A percentile compares a stretch with the other conserved stretches of the same genome.
Evolutionary conservation across 1,140 invertebrate genomes (phyloP).

Genomic region (Caenorhabditis latens): DNA sequence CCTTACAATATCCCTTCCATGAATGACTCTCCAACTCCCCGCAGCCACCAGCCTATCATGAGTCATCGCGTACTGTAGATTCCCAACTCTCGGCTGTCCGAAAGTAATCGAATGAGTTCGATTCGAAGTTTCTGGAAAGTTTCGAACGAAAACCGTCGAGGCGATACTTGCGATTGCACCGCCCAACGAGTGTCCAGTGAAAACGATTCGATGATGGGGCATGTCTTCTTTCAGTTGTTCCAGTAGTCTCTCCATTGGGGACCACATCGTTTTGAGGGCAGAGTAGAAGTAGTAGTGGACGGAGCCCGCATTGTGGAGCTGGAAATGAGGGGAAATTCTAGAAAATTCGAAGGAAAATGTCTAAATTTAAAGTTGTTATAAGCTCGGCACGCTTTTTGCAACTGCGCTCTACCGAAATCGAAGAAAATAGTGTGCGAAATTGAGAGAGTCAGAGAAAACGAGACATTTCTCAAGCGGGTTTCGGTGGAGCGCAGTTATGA

Average conservation of each 20-base stretch:
- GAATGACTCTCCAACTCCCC: constrained; percentile 64
- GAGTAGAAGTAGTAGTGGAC: constrained; percentile 65
- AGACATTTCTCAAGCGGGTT: too few species aligned
- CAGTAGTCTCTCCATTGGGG: constrained; percentile 7
- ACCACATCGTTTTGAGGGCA: constrained; percentile 60
- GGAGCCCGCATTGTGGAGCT: constrained; percentile 60
- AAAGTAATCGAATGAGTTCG: constrained; percentile 60
- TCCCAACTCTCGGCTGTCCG: constrained; percentile 66
- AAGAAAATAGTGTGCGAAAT: too few species aligned
- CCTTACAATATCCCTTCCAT: constrained; percentile 63
- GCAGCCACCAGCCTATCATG: constrained; percentile 59
- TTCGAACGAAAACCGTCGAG: constrained; percentile 60
- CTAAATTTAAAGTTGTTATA: too few species aligned
- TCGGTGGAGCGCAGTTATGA: too few species aligned
- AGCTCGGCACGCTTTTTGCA: too few species aligned
- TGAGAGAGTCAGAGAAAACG: too few species aligned
- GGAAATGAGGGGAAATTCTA: background rate
- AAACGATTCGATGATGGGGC: constrained; percentile 58
- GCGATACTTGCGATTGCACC: constrained; percentile 65
- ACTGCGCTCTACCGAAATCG: too few species aligned
- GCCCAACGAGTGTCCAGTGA: constrained; percentile 67
- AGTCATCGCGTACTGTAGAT: constrained; percentile 60
- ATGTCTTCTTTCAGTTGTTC: constrained; percentile 21
- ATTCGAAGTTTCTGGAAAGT: constrained; percentile 22
- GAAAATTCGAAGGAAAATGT: too few species aligned